phyloP scores from a whole-genome alignment of 2,797 vertebrate genomes.

The Furcifer pardalis region DNA sequence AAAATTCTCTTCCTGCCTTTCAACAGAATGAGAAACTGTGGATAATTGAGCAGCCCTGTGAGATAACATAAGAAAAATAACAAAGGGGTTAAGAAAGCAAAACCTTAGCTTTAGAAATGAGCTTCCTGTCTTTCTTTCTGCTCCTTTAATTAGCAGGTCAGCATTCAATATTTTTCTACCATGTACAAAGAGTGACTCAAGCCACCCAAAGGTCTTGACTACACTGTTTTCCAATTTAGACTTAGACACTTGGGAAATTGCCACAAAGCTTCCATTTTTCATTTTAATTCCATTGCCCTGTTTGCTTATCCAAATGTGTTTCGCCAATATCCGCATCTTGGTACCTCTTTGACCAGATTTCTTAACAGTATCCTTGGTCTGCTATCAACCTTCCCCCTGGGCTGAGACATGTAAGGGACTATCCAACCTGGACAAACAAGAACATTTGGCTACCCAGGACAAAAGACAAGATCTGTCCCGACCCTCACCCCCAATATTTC shows the following conservation, averaged over 20 bases:
- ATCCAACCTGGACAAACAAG: no score
- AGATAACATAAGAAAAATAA: slow-evolving; percentile 1
- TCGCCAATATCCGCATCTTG: not conserved
- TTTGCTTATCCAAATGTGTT: not conserved
- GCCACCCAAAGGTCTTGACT: not conserved
- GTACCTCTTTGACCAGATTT: not conserved
- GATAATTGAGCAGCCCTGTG: slow-evolving; percentile 13
- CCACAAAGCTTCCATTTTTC: not conserved
- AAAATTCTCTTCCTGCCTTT: not conserved
- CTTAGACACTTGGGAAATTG: not conserved
- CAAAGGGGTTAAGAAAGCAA: not conserved
- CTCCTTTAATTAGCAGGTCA: not conserved
- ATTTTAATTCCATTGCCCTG: no score
- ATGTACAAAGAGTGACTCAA: not conserved
- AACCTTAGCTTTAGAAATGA: not conserved
- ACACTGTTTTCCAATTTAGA: not conserved
- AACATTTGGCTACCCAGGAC: no score
- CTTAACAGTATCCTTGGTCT: not conserved
- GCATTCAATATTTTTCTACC: not conserved
- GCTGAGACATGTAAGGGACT: not conserved
- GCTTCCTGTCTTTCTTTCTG: not conserved
- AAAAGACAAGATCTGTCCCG: no score
- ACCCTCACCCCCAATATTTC: no score
- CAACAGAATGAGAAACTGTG: not conserved
- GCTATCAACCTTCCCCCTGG: not conserved